Percentiles rank a stretch among this genome's conserved stretches.
Evolutionary conservation across 2,113 vertebrate species (phyloP).

Genomic region (Ophthalmolycus amberensis): DNA sequence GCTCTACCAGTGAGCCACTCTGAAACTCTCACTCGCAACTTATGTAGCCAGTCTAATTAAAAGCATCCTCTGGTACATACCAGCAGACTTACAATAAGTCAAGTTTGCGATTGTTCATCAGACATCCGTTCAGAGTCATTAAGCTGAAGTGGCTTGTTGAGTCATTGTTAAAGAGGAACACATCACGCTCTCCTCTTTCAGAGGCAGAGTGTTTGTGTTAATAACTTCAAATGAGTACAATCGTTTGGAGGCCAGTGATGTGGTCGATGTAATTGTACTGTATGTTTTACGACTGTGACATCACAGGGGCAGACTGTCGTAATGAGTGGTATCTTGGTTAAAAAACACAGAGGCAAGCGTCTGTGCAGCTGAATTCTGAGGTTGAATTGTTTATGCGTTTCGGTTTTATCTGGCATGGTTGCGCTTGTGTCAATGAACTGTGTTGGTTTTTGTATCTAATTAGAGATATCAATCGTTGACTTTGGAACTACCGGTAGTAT

Average conservation of each 20-base stretch:
- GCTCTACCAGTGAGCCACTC: too few species aligned
- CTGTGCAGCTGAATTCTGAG: conserved; percentile 36
- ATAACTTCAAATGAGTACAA: conserved; percentile 17
- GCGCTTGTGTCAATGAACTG: conserved; percentile 32
- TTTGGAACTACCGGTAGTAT: conserved; percentile 27
- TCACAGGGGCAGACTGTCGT: conserved; percentile 21
- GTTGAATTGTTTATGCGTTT: conserved; percentile 28
- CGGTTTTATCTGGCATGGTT: conserved; percentile 35
- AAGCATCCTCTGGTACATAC: background rate
- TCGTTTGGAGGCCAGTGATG: conserved; percentile 31
- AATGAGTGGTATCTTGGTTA: conserved; percentile 7
- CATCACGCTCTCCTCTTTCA: background rate
- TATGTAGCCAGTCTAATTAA: background rate
- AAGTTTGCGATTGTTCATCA: background rate
- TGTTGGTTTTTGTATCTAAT: conserved; percentile 51
- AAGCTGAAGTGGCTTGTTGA: too few species aligned
- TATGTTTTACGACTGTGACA: conserved; percentile 41
- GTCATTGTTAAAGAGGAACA: background rate
- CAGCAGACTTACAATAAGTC: background rate
- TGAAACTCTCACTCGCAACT: too few species aligned
- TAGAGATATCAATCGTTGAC: conserved; percentile 28
- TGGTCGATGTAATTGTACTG: conserved; percentile 24
- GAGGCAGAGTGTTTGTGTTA: conserved; percentile 1
- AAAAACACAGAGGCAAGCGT: conserved; percentile 23
- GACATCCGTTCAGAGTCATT: background rate